These are phyloP conservation scores for Epinotia bilunana DNA, from an alignment of 2,888 invertebrate genomes.

Conservation along the genomic window DNA sequence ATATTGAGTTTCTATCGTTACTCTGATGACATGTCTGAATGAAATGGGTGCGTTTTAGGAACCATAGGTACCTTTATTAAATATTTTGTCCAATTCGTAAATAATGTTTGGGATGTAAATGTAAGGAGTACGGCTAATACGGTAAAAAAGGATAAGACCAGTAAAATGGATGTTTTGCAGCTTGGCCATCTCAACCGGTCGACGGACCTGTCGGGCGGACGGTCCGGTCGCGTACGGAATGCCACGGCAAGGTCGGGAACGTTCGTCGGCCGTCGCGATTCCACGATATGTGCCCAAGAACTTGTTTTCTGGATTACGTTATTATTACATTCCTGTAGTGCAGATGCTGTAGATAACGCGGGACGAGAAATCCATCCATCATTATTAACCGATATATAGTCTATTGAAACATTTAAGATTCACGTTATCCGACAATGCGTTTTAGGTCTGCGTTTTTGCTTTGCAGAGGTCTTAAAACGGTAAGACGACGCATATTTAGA, in stretches of 20 bases:
- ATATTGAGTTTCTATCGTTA: not conserved
- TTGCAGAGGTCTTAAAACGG: not conserved
- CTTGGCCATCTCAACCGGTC: conserved; percentile 24
- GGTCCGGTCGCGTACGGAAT: conserved; percentile 59
- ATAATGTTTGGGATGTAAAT: not conserved
- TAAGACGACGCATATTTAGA: not conserved
- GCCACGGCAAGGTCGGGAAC: conserved; percentile 75
- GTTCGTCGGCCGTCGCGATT: conserved; percentile 70
- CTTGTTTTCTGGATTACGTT: conserved; percentile 45
- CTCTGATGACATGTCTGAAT: not conserved
- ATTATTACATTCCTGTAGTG: conserved; percentile 43
- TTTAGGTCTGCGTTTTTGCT: conserved; percentile 16
- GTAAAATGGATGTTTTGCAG: not conserved
- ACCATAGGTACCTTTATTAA: not conserved
- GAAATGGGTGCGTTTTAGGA: not conserved
- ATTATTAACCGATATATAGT: conserved; percentile 8
- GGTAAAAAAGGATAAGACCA: conserved; percentile 7
- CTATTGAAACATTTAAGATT: conserved; percentile 9
- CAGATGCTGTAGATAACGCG: conserved; percentile 29
- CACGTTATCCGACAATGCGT: conserved; percentile 5
- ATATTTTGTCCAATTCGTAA: too few relatives aligned
- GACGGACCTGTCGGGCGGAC: conserved; percentile 43
- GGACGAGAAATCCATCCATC: conserved; percentile 22
- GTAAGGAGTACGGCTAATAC: not conserved
- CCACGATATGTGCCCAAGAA: conserved; percentile 55